Conservation (phyloP, 2,888 invertebrate genomes). For the Tenthredo notha region DNA sequence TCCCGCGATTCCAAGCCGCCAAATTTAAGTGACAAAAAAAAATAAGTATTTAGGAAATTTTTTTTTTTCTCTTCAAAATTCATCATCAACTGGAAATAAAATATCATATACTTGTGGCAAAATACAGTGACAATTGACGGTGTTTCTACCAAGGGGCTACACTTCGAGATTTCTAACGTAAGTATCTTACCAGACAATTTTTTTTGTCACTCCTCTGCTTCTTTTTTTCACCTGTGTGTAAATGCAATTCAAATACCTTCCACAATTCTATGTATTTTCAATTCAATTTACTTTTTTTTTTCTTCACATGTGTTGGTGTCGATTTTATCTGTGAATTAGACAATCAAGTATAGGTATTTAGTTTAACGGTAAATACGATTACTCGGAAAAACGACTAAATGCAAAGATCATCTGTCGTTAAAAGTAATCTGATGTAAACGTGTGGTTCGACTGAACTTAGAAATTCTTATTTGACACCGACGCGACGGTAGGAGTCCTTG, state of each 20-base stretch:
- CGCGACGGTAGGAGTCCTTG: neutral
- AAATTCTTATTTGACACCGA: neutral
- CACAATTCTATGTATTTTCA: neutral
- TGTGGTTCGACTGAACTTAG: neutral
- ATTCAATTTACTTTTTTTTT: neutral
- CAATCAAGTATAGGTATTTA: neutral
- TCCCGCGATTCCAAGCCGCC: conserved; percentile 12
- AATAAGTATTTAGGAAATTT: neutral
- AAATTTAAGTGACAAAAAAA: conserved; percentile 39
- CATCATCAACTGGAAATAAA: neutral
- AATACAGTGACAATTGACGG: conserved; percentile 10
- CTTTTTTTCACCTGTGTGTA: neutral
- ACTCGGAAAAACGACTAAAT: neutral
- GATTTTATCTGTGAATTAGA: neutral
- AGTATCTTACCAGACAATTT: neutral
- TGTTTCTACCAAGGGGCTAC: neutral
- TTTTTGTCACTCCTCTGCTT: neutral
- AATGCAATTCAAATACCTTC: neutral
- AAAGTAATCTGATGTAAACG: too few relatives aligned
- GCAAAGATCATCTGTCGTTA: neutral
- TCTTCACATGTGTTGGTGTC: neutral
- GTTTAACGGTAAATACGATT: neutral
- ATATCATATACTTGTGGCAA: conserved; percentile 13
- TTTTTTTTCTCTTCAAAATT: neutral
- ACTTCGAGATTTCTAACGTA: conserved; percentile 13